phyloP scores from a whole-genome alignment of 1,140 invertebrate genomes.

The Solen grandis region DNA sequence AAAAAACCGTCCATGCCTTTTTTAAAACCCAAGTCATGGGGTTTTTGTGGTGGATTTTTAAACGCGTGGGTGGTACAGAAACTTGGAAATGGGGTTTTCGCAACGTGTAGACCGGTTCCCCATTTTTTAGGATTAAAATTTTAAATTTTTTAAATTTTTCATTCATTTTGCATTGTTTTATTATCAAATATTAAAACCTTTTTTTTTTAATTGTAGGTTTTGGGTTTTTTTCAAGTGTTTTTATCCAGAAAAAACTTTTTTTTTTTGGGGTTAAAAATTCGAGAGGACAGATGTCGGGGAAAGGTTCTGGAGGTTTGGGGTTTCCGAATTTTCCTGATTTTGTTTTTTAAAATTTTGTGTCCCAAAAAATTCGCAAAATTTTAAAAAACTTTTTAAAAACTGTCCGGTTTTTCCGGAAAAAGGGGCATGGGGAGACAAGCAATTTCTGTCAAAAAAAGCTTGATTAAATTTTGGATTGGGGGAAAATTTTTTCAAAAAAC shows the following conservation, averaged over 20 bases:
- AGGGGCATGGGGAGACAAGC: conserved; percentile 45
- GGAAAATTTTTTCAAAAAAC: conserved; percentile 23
- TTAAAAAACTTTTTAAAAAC: conserved; percentile 18
- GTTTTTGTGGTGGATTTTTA: no score
- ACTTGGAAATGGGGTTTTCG: no score
- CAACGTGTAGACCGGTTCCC: background rate
- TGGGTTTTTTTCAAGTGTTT: no score
- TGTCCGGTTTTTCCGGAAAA: conserved; percentile 9
- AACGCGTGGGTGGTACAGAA: no score
- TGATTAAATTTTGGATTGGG: conserved; percentile 56
- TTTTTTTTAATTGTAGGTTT: conserved; percentile 4
- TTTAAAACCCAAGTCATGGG: no score
- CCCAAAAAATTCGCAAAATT: conserved; percentile 22
- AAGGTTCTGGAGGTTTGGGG: conserved; percentile 49
- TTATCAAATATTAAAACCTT: conserved; percentile 10
- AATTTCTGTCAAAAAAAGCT: conserved; percentile 50
- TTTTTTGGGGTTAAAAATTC: conserved; percentile 26
- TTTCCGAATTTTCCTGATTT: conserved; percentile 29
- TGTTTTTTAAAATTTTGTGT: conserved; percentile 35
- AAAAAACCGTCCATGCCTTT: no score
- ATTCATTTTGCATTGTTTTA: conserved; percentile 8
- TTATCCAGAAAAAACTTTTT: conserved; percentile 30
- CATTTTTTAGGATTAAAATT: background rate
- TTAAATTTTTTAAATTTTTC: conserved; percentile 7
- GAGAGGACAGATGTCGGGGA: conserved; percentile 6